Conservation (phyloP, 2,888 invertebrate species). For the Napeogenes inachia region DNA sequence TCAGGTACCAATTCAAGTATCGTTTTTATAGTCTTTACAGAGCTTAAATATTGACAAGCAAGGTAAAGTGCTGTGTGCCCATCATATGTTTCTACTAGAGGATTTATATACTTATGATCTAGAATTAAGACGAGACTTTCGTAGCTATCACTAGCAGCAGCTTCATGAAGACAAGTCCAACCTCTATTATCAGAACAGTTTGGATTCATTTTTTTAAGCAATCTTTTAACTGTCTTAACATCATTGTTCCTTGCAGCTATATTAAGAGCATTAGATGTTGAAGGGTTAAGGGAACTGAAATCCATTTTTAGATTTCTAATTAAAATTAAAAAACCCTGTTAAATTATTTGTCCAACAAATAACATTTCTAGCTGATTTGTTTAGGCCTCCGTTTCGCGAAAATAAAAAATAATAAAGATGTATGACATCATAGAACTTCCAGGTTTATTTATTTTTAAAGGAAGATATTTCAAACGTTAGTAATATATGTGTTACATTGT, state of each 20-base stretch:
- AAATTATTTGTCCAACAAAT: no score
- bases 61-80: slow-evolving; percentile 70
- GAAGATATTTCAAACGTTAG: no score
- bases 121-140: slow-evolving; percentile 57
- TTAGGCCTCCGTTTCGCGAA: no score
- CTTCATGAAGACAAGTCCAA: slow-evolving; percentile 75
- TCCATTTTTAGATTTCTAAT: slow-evolving; percentile 48
- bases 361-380: no score
- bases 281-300: slow-evolving; percentile 73
- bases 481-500: no score
- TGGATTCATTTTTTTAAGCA: slow-evolving; percentile 65
- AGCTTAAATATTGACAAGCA: slow-evolving; percentile 57
- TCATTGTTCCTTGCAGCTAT: slow-evolving; percentile 67
- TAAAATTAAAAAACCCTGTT: no score
- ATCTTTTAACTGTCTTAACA: slow-evolving; percentile 46
- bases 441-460: no score
- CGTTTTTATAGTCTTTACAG: slow-evolving; percentile 52
- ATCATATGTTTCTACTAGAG: slow-evolving; percentile 64
- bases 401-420: no score
- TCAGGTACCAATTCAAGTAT: slow-evolving; percentile 55
- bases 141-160: slow-evolving; percentile 63
- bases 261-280: slow-evolving; percentile 63
- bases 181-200: slow-evolving; percentile 73
- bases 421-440: no score
- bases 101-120: slow-evolving; percentile 51